Evolutionary conservation across 2,888 invertebrate genomes (phyloP).

Genomic region (Crocallis elinguaria): DNA sequence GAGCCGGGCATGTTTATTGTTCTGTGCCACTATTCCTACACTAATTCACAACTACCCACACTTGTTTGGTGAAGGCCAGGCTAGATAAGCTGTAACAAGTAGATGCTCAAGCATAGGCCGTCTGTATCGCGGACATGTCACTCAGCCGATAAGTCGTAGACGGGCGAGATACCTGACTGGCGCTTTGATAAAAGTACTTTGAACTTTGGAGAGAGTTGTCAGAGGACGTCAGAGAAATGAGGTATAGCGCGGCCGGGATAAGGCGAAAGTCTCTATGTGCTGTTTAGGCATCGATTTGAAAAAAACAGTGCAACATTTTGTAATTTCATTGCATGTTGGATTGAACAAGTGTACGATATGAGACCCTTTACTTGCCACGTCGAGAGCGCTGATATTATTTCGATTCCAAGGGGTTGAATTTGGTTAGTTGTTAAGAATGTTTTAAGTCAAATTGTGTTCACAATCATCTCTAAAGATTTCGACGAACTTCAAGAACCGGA

Average conservation of each 20-base stretch:
- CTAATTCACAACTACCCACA: constrained; percentile 10
- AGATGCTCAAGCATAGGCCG: constrained; percentile 27
- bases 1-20: neutral
- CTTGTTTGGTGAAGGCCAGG: constrained; percentile 11
- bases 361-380: too few species aligned
- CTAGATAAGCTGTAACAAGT: constrained; percentile 28
- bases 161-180: constrained; percentile 33
- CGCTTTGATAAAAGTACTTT: constrained; percentile 34
- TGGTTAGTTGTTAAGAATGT: too few species aligned
- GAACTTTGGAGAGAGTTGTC: constrained; percentile 24
- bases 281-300: too few species aligned
- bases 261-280: too few species aligned
- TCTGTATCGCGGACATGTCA: constrained; percentile 32
- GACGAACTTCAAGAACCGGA: too few species aligned
- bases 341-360: too few species aligned
- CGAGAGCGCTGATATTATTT: too few species aligned
- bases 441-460: too few species aligned
- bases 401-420: too few species aligned
- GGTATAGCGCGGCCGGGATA: neutral
- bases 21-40: neutral
- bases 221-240: neutral
- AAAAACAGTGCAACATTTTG: too few species aligned
- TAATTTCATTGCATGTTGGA: too few species aligned
- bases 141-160: constrained; percentile 31
- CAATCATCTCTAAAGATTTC: too few species aligned